Evolutionary conservation across 1,140 invertebrate species (phyloP), one percentile per base, ranked within the genome.

Genomic region (Aphidius gifuensis): DNA sequence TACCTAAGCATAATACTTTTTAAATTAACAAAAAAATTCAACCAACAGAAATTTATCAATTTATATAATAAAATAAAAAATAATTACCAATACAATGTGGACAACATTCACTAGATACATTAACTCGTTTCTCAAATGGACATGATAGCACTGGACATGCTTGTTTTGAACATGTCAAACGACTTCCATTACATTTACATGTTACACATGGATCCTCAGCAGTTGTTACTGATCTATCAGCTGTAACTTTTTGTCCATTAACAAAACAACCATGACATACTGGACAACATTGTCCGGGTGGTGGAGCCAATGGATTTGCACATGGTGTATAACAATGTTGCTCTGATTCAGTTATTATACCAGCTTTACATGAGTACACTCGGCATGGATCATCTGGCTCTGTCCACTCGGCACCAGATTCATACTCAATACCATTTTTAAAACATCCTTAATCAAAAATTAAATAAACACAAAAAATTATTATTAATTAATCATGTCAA

Each of bases 121-220:
- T 84, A 32, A 84, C 79, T 66, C 91, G 89, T 58, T 87, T 86
- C 6, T 83, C 80, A 50, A 80, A 68, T 38, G 88, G 85, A 76
- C 93, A 96, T 21, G 90, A 87, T 5, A 96, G 80, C 4, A 92
- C 90, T 2, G 92, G 91, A 74, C 94, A 97, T 2, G 91, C 90
- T 60, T 88, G 87, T 72, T 93, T 94, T 5, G 85, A 82, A 76
- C 94, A 96, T 4, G 88, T 88, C 69, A 95, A 81, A 40, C 85
- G 82, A 8, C 88, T 88, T n/a, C 83, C 81, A 58, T 86, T 83
- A 77, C 94, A 96, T 60, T 87, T 86, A 76, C 94, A 97, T 60
- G 88, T 88, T 45, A 95, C 80, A 75, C 94, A 97, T 1, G 92
- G 92, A 81, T 96, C 93, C 69, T 91, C 89, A 45, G 87, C 85